These are phyloP conservation scores for Poecilia wingei DNA, from an alignment of 2,797 vertebrate species.

Conservation along the genomic window DNA sequence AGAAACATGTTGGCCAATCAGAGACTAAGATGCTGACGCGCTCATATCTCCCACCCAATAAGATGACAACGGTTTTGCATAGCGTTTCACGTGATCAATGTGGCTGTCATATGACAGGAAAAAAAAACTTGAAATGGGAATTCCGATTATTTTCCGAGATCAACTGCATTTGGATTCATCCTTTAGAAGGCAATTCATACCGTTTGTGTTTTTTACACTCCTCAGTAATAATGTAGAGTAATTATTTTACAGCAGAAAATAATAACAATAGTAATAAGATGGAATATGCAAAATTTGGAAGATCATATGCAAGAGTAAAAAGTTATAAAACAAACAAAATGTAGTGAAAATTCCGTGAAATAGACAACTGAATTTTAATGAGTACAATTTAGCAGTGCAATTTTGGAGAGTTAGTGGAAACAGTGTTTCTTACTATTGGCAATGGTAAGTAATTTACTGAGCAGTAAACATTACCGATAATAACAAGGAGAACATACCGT, in stretches of 20 bases:
- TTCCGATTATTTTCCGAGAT: background rate
- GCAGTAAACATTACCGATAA: too few species aligned
- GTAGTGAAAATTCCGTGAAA: background rate
- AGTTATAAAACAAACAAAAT: background rate
- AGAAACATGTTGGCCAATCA: constrained; percentile 53
- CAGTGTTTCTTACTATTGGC: background rate
- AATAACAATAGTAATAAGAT: background rate
- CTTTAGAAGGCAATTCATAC: background rate
- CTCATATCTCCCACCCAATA: constrained; percentile 55
- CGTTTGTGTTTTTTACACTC: background rate
- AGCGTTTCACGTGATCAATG: constrained; percentile 26
- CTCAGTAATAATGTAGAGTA: background rate
- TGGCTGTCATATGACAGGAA: constrained; percentile 30
- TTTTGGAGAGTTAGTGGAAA: too few species aligned
- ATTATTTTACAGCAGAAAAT: background rate
- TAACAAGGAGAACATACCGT: background rate
- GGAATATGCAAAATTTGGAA: background rate
- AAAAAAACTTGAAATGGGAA: background rate
- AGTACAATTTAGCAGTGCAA: background rate
- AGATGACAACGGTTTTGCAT: background rate
- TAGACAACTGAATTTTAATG: background rate
- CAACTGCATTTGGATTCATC: background rate
- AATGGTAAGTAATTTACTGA: background rate
- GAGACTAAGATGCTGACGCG: background rate
- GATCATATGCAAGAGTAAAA: background rate